Conservation (phyloP, 2,797 vertebrate species). For the Chaetophractus vellerosus region DNA sequence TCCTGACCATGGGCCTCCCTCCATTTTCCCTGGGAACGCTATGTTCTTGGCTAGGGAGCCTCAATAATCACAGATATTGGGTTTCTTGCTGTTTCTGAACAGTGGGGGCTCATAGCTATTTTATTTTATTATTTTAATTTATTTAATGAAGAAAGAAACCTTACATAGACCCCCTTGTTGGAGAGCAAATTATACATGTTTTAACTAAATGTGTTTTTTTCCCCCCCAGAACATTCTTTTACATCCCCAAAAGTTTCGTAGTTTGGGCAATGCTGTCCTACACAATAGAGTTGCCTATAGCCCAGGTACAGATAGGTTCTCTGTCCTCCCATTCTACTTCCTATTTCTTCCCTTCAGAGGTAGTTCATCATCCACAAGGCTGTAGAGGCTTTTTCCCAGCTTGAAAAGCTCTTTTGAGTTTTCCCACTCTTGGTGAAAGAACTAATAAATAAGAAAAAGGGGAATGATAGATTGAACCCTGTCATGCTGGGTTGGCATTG, state of each 20-base stretch:
- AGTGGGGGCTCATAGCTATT: neutral
- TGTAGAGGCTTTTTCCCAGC: neutral
- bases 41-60: neutral
- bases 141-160: neutral
- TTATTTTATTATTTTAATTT: neutral
- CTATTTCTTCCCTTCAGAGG: slow-evolving; percentile 28
- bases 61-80: neutral
- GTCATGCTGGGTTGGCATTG: neutral
- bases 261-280: neutral
- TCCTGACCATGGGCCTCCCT: neutral
- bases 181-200: neutral
- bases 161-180: neutral
- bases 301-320: neutral
- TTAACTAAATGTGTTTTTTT: slow-evolving; percentile 24
- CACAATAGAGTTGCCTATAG: neutral
- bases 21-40: neutral
- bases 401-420: neutral
- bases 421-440: neutral
- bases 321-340: neutral
- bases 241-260: neutral
- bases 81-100: neutral
- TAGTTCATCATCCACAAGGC: neutral
- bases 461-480: neutral
- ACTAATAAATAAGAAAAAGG: neutral
- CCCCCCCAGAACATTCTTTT: neutral